Base-by-base conservation (phyloP, 2,888 invertebrate genomes). In the Formica aserva region DNA sequence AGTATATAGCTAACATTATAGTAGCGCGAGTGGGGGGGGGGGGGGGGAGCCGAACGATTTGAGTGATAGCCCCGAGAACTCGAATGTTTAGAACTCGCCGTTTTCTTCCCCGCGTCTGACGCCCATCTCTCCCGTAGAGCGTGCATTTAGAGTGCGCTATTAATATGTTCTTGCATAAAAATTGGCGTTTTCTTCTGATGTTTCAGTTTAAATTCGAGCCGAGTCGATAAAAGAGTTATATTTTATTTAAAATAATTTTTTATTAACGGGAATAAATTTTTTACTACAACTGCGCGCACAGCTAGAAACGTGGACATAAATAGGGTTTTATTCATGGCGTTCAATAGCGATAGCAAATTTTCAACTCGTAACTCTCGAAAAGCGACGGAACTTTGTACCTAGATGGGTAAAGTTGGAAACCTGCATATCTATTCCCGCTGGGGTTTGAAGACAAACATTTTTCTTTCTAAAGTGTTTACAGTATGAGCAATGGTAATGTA, bases 371-470 rank as follows among this genome's bases (percentile, higher is more conserved):
- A 62, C 71, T 66, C 66, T 52, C 55, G 78, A 78, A 60, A 60
- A 80, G 45, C 78, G 72, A 72, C 72, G 26, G 71, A 80, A 80
- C 60, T 72, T 80, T 55, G 78, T 45, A 69, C 26, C 78, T 48
- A 45, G 78, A 71, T 78, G 78, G 78, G 35, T 45, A 13, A 80
- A 80, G 72, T 80, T 80, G 78, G 72, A 62, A 72, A 80, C 71
- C 71, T 60, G 71, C 78, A 72, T 72, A 80, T 72, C 72, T 72
- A 35, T 72, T 18, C 72, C 35, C 60, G 60, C 35, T 71, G 72
- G 60, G 72, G 48, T 80, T 60, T 55, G 45, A 80, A 78, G 72
- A 72, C 72, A 80, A 80, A 80, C 60, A 72, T 80, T 80, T 80
- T 80, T 72, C 78, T 72, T 72, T 71, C 45, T 3, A 62, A 62